These are phyloP conservation scores for Felis catus DNA, from an alignment of 2,113 vertebrate genomes.

Conservation along the genomic window F.catus_Fca126_mat1.0 CM031423.1:69464001-69464500, in stretches of 20 bases:
- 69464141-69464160: too few relatives aligned
- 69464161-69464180: too few relatives aligned
- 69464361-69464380: accelerated
- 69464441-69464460: not conserved
- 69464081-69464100: accelerated
- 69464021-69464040: not conserved
- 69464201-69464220: too few relatives aligned
- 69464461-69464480: not conserved
- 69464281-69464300: too few relatives aligned
- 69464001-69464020: not conserved
- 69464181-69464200: too few relatives aligned
- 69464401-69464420: not conserved
- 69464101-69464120: not conserved
- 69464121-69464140: too few relatives aligned
- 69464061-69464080: accelerated
- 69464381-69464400: not conserved
- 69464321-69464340: accelerated
- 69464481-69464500: not conserved
- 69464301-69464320: not conserved
- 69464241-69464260: too few relatives aligned
- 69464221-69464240: too few relatives aligned
- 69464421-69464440: not conserved
- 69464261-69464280: too few relatives aligned
- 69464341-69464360: accelerated
- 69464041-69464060: not conserved